Evolutionary conservation across 2,797 vertebrate species (phyloP).

Genomic region (Sebastes itinus): DNA sequence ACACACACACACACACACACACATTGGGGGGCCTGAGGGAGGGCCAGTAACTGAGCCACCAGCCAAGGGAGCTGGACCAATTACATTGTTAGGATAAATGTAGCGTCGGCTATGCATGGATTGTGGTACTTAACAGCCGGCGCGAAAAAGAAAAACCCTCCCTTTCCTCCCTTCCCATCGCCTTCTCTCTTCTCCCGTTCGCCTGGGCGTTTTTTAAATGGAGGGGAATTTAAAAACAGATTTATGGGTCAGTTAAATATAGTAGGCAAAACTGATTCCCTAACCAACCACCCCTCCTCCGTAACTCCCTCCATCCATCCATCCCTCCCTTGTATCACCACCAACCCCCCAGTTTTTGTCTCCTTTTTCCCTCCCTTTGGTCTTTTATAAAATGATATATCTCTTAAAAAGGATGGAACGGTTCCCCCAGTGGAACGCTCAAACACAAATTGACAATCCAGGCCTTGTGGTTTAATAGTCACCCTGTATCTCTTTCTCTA

Average conservation of each 20-base stretch:
- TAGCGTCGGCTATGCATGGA: slow-evolving; percentile 82
- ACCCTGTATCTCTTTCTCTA: slow-evolving; percentile 62
- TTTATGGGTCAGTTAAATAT: slow-evolving; percentile 92
- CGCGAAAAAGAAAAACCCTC: slow-evolving; percentile 80
- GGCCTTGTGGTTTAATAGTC: slow-evolving; percentile 81
- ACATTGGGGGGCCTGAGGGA: slow-evolving; percentile 77
- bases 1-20: slow-evolving; percentile 24
- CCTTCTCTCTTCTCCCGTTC: slow-evolving; percentile 57
- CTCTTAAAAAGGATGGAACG: slow-evolving; percentile 84
- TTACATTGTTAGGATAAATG: slow-evolving; percentile 88
- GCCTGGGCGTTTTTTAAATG: slow-evolving; percentile 83
- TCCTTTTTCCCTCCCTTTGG: slow-evolving; percentile 80
- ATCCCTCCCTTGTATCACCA: slow-evolving; percentile 66
- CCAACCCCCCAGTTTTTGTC: slow-evolving; percentile 71
- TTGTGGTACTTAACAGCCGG: slow-evolving; percentile 88
- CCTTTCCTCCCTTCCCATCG: slow-evolving; percentile 59
- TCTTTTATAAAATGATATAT: slow-evolving; percentile 88
- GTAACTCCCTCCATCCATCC: slow-evolving; percentile 72
- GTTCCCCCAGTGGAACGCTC: slow-evolving; percentile 81
- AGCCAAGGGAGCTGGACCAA: slow-evolving; percentile 87
- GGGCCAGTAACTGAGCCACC: slow-evolving; percentile 86
- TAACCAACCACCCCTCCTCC: slow-evolving; percentile 78
- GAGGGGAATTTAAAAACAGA: slow-evolving; percentile 90
- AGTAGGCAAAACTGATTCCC: slow-evolving; percentile 86
- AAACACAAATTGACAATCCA: slow-evolving; percentile 86